Conservation (phyloP, 1,140 invertebrate genomes). For the Gonioctena quinquepunctata region DNA sequence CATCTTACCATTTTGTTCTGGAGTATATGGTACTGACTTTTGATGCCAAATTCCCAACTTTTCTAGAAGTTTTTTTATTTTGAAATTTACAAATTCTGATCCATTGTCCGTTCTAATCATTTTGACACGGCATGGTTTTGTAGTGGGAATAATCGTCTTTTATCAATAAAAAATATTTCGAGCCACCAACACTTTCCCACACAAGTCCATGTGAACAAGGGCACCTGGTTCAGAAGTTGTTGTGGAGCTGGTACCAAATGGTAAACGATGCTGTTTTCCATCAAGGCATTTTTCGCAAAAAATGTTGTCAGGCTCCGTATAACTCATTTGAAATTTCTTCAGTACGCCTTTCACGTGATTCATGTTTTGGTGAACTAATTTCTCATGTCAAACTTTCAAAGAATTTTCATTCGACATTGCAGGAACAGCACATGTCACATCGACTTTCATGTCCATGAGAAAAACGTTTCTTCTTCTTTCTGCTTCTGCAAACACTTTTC, state of each 20-base stretch:
- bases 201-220: constrained; percentile 47
- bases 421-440: background rate
- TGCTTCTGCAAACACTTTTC: background rate
- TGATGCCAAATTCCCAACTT: constrained; percentile 50
- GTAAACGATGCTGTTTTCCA: constrained; percentile 5
- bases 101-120: constrained; percentile 57
- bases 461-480: background rate
- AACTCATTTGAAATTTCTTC: constrained; percentile 4
- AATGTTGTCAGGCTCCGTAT: background rate
- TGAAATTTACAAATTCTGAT: constrained; percentile 52
- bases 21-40: constrained; percentile 53
- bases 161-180: constrained; percentile 50
- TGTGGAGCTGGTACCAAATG: background rate
- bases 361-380: background rate
- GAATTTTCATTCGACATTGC: background rate
- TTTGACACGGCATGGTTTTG: constrained; percentile 46
- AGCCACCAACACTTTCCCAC: constrained; percentile 43
- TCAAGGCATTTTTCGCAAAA: constrained; percentile 17
- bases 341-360: background rate
- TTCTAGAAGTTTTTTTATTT: constrained; percentile 43
- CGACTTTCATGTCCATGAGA: background rate
- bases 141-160: constrained; percentile 48
- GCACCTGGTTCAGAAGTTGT: background rate
- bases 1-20: constrained; percentile 58
- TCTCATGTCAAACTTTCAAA: background rate